Evolutionary conservation across 2,797 vertebrate genomes (phyloP).

Genomic region (Rachycentron canadum): DNA sequence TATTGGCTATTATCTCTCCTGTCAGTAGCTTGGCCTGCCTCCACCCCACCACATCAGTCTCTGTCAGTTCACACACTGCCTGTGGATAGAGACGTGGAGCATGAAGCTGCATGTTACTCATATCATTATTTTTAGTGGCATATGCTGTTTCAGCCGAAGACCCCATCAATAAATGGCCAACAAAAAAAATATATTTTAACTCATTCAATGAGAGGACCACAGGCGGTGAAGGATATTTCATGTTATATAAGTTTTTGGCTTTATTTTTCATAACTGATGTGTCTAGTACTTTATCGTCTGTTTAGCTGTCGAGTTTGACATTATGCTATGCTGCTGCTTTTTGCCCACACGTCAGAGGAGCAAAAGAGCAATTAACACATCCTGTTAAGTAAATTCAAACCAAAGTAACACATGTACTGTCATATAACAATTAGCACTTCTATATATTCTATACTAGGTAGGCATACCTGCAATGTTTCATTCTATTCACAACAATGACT

Average conservation of each 20-base stretch:
- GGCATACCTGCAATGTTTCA: background rate
- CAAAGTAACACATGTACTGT: background rate
- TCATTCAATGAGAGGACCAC: background rate
- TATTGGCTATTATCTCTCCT: constrained; percentile 97
- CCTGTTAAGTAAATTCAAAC: background rate
- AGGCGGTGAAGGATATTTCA: background rate
- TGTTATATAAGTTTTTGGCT: background rate
- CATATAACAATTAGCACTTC: background rate
- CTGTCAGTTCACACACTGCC: constrained; percentile 72
- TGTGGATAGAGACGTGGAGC: constrained; percentile 59
- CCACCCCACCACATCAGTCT: constrained; percentile 76
- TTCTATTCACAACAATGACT: background rate
- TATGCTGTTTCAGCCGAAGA: constrained; percentile 19
- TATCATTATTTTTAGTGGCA: constrained; percentile 59
- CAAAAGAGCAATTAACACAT: constrained; percentile 17
- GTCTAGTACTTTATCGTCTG: constrained; percentile 1
- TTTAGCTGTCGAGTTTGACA: constrained; percentile 6
- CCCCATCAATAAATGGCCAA: constrained; percentile 27
- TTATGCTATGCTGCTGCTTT: background rate
- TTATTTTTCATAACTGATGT: background rate
- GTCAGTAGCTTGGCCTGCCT: constrained; percentile 76
- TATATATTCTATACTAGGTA: background rate
- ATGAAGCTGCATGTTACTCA: constrained; percentile 53
- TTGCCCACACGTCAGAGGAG: constrained; percentile 2
- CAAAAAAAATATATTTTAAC: background rate